These are phyloP conservation scores for Hydra vulgaris DNA, from an alignment of 30 jellyfish, hydroid and myxozoan species.

Conservation along the genomic window DNA sequence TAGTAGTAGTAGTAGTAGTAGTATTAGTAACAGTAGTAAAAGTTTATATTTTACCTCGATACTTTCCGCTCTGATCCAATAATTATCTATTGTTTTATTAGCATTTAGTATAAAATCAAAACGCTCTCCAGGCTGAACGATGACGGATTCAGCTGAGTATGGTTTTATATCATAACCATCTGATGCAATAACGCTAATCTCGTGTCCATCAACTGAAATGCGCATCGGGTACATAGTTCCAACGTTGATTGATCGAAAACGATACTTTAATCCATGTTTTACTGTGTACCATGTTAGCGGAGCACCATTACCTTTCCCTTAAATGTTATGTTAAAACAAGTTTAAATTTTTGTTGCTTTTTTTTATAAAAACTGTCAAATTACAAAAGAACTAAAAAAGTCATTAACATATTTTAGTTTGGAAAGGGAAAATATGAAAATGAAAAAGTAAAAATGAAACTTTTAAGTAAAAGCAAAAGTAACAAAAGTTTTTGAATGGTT, in stretches of 20 bases:
- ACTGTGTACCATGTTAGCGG: conserved; percentile 71
- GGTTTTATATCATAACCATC: conserved; percentile 71
- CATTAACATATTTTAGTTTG: too few species aligned
- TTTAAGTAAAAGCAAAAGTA: too few species aligned
- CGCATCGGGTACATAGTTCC: conserved; percentile 81
- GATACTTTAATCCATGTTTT: conserved; percentile 47
- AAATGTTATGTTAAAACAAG: not conserved
- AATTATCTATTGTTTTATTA: conserved; percentile 50
- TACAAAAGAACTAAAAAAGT: too few species aligned
- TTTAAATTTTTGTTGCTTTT: not conserved
- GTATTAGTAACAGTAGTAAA: too few species aligned
- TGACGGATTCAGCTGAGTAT: conserved; percentile 50
- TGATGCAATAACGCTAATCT: conserved; percentile 52
- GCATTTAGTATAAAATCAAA: conserved; percentile 74
- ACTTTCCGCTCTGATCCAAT: conserved; percentile 87
- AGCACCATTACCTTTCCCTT: conserved; percentile 47
- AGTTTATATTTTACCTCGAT: conserved; percentile 83
- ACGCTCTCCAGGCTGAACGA: conserved; percentile 80
- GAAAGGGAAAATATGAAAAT: too few species aligned
- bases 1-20: too few species aligned
- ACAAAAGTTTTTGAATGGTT: too few species aligned
- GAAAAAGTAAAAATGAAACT: too few species aligned
- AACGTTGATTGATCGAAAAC: conserved; percentile 76
- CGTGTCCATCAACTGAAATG: conserved; percentile 73
- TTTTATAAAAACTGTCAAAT: too few species aligned